Percentiles rank a stretch among this genome's conserved stretches.
Evolutionary conservation across 1,140 invertebrate genomes (phyloP).

Genomic region (Drosophila ficusphila): DNA sequence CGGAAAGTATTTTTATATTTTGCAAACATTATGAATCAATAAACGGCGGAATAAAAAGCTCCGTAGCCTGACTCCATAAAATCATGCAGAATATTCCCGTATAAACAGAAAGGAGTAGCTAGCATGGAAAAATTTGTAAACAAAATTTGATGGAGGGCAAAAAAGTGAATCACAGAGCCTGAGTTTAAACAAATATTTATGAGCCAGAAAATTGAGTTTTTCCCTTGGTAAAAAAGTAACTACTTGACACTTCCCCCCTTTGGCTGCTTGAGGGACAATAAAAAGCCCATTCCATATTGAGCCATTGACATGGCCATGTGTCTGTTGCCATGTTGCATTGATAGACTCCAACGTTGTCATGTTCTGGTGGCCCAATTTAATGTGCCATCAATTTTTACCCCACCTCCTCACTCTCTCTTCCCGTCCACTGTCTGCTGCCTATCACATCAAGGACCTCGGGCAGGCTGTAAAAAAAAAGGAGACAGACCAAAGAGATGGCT

Average conservation of each 20-base stretch:
- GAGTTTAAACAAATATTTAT: slow-evolving; percentile 77
- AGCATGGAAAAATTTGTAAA: slow-evolving; percentile 9
- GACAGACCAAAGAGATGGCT: slow-evolving; percentile 29
- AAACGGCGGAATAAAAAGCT: slow-evolving; percentile 44
- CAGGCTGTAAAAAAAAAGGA: slow-evolving; percentile 47
- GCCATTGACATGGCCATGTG: slow-evolving; percentile 52
- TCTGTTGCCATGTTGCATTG: slow-evolving; percentile 52
- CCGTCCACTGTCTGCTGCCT: slow-evolving; percentile 56
- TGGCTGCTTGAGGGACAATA: slow-evolving; percentile 64
- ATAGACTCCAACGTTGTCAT: slow-evolving; percentile 56
- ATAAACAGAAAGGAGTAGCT: slow-evolving; percentile 14
- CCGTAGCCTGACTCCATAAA: background rate
- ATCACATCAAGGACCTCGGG: slow-evolving; percentile 52
- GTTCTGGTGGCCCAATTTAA: slow-evolving; percentile 69
- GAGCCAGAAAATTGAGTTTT: slow-evolving; percentile 78
- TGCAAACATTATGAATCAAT: slow-evolving; percentile 78
- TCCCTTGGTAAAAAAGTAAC: slow-evolving; percentile 36
- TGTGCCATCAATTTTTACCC: slow-evolving; percentile 75
- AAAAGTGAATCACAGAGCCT: slow-evolving; percentile 73
- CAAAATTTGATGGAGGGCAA: slow-evolving; percentile 39
- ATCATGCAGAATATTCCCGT: slow-evolving; percentile 10
- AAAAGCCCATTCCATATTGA: slow-evolving; percentile 78
- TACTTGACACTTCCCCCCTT: slow-evolving; percentile 62
- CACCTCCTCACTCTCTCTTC: slow-evolving; percentile 4
- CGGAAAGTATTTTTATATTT: slow-evolving; percentile 61